A percentile compares a stretch with the other conserved stretches of the same genome.
Evolutionary conservation across 30 jellyfish, hydroid and myxozoan genomes (phyloP).

Genomic region (Aurelia aurita): DNA sequence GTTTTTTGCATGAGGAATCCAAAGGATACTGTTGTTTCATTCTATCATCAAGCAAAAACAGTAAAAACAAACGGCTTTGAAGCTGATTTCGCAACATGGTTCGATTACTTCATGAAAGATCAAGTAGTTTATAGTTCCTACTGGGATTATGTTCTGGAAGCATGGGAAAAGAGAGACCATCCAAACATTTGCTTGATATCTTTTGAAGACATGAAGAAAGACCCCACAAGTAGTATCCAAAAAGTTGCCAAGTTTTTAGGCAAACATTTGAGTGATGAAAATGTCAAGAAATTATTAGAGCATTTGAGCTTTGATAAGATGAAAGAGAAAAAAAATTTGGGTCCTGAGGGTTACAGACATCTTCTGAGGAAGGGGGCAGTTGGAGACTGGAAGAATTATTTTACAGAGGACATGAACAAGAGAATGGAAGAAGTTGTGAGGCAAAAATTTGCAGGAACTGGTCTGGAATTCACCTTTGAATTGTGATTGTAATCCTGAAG

Average conservation of each 20-base stretch:
- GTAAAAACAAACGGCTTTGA: background rate
- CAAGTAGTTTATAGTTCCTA: conserved; percentile 16
- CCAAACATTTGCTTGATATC: conserved; percentile 38
- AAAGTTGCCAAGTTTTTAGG: conserved; percentile 48
- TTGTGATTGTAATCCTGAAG: too few species aligned
- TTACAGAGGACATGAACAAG: background rate
- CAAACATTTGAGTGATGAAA: background rate
- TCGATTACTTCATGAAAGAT: conserved; percentile 33
- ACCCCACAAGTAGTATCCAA: conserved; percentile 9
- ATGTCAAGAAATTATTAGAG: conserved; percentile 7
- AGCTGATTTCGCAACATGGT: conserved; percentile 21
- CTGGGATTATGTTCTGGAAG: conserved; percentile 4
- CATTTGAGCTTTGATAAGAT: conserved; percentile 24
- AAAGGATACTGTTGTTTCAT: conserved; percentile 45
- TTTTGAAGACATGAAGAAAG: conserved; percentile 47
- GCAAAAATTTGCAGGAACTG: conserved; percentile 15
- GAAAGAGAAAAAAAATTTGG: conserved; percentile 6
- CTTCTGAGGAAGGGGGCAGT: conserved; percentile 2
- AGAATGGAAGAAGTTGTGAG: conserved; percentile 10
- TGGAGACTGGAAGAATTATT: background rate
- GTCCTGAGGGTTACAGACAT: background rate
- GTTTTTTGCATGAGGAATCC: conserved; percentile 42
- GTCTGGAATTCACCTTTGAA: conserved; percentile 9
- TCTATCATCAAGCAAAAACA: conserved; percentile 17
- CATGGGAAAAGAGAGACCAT: conserved; percentile 36